Conservation (phyloP, 2,113 vertebrate species). For the Forbesichthys papilliferus region DNA sequence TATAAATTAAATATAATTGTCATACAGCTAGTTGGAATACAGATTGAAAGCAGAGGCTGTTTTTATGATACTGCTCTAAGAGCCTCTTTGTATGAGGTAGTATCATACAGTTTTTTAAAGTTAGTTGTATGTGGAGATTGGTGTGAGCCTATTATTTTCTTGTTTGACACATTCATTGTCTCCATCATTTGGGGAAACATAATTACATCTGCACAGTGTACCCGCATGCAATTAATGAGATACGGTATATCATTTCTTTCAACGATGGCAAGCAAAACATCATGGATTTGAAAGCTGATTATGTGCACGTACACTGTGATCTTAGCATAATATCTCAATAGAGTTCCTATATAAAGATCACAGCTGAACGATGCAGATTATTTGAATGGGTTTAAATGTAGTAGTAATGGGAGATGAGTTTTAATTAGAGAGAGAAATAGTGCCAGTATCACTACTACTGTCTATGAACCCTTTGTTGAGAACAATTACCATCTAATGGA, state of each 20-base stretch:
- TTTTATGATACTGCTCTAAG: no score
- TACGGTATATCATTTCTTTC: not conserved
- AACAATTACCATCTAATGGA: constrained; percentile 60
- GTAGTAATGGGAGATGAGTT: constrained; percentile 42
- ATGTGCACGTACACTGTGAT: no score
- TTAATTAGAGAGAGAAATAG: constrained; percentile 28
- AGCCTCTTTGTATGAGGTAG: no score
- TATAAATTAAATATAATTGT: no score
- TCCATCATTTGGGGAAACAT: constrained; percentile 24
- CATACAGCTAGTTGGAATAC: no score
- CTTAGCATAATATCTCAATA: not conserved
- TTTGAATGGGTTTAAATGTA: constrained; percentile 32
- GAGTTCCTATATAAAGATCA: constrained; percentile 16
- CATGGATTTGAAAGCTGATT: not conserved
- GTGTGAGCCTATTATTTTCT: constrained; percentile 31
- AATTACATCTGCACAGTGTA: constrained; percentile 20
- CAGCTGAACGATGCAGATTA: constrained; percentile 24
- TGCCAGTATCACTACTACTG: constrained; percentile 7
- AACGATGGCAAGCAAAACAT: constrained; percentile 27
- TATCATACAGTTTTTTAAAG: no score
- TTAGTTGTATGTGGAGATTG: not conserved
- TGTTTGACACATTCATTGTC: constrained; percentile 28
- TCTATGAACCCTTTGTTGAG: constrained; percentile 49
- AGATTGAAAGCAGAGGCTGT: no score
- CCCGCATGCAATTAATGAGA: constrained; percentile 18